Base-by-base conservation (phyloP, 1,140 invertebrate genomes). In the Meloidogyne chitwoodi region DNA sequence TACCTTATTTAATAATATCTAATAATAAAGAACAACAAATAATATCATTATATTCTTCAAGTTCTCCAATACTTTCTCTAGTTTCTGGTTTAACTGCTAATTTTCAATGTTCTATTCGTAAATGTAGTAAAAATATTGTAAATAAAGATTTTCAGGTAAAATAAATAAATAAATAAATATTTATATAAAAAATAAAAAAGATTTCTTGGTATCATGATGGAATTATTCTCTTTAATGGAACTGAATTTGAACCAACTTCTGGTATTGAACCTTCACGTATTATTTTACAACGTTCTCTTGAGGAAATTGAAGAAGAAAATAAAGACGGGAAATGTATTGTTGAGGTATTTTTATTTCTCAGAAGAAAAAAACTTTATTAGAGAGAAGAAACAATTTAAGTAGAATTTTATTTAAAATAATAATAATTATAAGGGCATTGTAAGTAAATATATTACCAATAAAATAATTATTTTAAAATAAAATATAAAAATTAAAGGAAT, bases 121-220 rank as follows among this genome's bases (percentile, higher is more conserved):
- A 67, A 27, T 81, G 80, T 31, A 38, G 27, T 31, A 48, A 31
- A 34, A 63, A 79, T 44, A n/a, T 24, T 26, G 66, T 48, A 63
- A 31, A 41, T 29, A 62, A 74, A 61, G 29, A 27, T 34, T n/a
- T n/a, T 79, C 8, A 16, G 63, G 63, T 26, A 64, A 26, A 64
- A 26, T 16, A 14, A 65, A 34, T 12, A 34, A 34, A 69, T 14
- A 24, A 62, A 26, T 62, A 34, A 22, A 11, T 69, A 24, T 22
- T 76, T 26, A n/a, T n/a, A n/a, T n/a, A n/a, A n/a, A n/a, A n/a
- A n/a, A n/a, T n/a, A n/a, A n/a, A 68, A 74, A 44, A 81, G 80
- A 73, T 81, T 63, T 29, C 76, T 12, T 81, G 80, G 80, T 81
- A 44, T 48, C 83, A 81, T 67, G 74, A 81, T 48, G 80, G 84